These are phyloP conservation scores for Penaeus indicus DNA, from an alignment of 1,140 invertebrate species.

Conservation along the genomic window DNA sequence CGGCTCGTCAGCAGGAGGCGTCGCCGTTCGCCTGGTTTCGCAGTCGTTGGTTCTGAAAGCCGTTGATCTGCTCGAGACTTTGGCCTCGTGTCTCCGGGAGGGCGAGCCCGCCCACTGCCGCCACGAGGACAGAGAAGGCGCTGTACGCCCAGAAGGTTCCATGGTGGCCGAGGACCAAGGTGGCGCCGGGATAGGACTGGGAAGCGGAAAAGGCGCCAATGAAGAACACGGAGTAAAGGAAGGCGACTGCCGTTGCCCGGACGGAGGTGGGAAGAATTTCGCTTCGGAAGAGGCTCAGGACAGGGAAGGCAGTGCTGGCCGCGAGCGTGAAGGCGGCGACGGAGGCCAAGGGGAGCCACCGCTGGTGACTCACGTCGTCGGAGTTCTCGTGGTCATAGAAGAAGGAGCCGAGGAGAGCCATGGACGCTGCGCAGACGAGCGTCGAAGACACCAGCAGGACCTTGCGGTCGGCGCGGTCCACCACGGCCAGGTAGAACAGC, in stretches of 20 bases:
- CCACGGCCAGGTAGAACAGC: constrained; percentile 24
- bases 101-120: constrained; percentile 5
- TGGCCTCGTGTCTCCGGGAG: constrained; percentile 26
- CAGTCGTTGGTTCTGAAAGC: too few species aligned
- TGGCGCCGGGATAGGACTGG: constrained; percentile 25
- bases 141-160: constrained; percentile 45
- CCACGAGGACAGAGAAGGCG: constrained; percentile 24
- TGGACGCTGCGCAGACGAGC: constrained; percentile 18
- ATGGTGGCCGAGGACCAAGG: constrained; percentile 13
- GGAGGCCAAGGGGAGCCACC: constrained; percentile 30
- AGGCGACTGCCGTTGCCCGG: constrained; percentile 24
- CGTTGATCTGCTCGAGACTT: constrained; percentile 27
- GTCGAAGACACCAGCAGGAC: constrained; percentile 25
- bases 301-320: constrained; percentile 7
- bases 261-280: constrained; percentile 38
- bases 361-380: background rate
- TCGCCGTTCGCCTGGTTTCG: too few species aligned
- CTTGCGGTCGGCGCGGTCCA: constrained; percentile 27
- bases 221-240: constrained; percentile 26
- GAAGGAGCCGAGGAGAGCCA: constrained; percentile 44
- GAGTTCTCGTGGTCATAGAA: constrained; percentile 28
- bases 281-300: constrained; percentile 13
- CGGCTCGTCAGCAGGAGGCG: too few species aligned
- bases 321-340: constrained; percentile 26
- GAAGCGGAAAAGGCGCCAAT: constrained; percentile 16